These are phyloP conservation scores for Ecdyonurus torrentis DNA, from an alignment of 2,888 invertebrate genomes.

Conservation along the genomic window DNA sequence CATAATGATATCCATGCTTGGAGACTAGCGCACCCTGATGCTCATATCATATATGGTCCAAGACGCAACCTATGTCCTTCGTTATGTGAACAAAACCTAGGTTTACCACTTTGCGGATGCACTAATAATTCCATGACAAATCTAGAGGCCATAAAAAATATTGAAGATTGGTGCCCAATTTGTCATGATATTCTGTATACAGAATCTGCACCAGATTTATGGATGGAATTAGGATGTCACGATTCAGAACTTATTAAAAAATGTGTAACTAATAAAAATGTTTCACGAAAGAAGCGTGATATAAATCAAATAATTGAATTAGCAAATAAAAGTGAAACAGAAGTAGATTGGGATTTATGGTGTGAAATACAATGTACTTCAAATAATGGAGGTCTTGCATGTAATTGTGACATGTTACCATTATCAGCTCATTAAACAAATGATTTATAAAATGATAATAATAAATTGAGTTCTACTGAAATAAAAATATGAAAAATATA, in stretches of 20 bases:
- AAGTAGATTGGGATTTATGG: constrained; percentile 41
- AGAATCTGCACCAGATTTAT: not conserved
- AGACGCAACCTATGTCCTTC: not conserved
- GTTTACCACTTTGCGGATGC: not conserved
- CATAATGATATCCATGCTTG: not conserved
- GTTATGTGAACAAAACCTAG: not conserved
- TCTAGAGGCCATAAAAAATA: no score
- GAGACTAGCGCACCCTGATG: not conserved
- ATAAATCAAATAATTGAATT: not conserved
- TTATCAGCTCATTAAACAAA: constrained; percentile 9
- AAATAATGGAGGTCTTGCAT: constrained; percentile 57
- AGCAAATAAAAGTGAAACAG: not conserved
- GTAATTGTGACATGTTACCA: constrained; percentile 54
- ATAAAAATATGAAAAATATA: no score
- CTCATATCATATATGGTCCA: not conserved
- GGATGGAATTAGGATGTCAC: not conserved
- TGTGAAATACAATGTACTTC: constrained; percentile 45
- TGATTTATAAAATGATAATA: not conserved
- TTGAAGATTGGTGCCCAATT: not conserved
- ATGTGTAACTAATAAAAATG: not conserved
- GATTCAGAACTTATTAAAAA: not conserved
- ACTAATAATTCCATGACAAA: no score
- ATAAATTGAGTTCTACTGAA: no score
- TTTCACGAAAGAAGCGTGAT: not conserved
- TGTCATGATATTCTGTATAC: not conserved